A percentile compares a stretch with the other conserved stretches of the same genome.
These are phyloP conservation scores for Folsomia manolachei DNA, from an alignment of 2,888 invertebrate species.

Conservation along the genomic window DNA sequence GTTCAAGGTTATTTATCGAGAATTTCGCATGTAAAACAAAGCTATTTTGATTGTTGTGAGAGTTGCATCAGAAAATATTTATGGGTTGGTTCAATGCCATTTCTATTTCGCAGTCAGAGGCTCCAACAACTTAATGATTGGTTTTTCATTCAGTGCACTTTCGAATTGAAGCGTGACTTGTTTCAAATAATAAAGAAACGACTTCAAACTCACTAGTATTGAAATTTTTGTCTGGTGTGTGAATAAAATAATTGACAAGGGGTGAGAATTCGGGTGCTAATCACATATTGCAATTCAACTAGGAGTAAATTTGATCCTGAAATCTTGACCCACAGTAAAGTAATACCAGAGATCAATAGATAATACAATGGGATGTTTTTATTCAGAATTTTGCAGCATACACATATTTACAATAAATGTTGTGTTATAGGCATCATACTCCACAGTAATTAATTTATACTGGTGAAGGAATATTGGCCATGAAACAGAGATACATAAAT, in stretches of 20 bases:
- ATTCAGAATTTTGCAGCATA: no score
- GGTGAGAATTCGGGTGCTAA: no score
- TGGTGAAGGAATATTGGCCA: no score
- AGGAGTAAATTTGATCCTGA: no score
- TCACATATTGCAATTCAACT: no score
- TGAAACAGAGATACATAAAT: no score
- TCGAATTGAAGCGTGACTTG: conserved; percentile 1
- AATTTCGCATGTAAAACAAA: background rate
- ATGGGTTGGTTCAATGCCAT: background rate
- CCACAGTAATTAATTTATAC: no score
- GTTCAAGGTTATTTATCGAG: background rate
- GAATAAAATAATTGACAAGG: background rate
- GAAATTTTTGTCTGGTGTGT: background rate
- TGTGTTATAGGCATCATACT: no score
- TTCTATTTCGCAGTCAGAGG: background rate
- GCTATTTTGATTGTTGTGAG: background rate
- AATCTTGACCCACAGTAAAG: no score
- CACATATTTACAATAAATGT: no score
- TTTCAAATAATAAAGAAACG: background rate
- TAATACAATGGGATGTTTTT: no score
- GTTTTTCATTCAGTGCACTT: background rate
- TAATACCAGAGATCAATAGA: no score
- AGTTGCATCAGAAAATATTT: background rate
- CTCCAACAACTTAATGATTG: background rate
- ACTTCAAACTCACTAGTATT: background rate